phyloP scores from a whole-genome alignment of 37 sponge, comb jelly and placozoan genomes.

The Agelas oroides region DNA sequence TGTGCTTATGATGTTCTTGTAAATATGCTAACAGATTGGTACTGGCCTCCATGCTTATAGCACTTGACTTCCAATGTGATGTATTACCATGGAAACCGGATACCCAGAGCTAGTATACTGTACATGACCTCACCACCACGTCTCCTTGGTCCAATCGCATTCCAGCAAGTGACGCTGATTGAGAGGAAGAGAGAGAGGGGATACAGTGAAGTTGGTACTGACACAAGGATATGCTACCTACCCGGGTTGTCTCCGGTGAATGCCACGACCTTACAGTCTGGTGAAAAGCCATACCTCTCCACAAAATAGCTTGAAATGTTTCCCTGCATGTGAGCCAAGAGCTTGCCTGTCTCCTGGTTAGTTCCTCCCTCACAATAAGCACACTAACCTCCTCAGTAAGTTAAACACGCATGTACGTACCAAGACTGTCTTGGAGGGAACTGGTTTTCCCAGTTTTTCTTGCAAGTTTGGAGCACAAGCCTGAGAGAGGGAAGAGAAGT shows the following conservation, averaged over 20 bases:
- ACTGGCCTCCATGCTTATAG: too few species aligned
- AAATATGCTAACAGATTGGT: too few species aligned
- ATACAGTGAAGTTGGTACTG: too few species aligned
- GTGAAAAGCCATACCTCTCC: constrained; percentile 77
- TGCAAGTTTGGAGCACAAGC: constrained; percentile 67
- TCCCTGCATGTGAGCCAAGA: constrained; percentile 38
- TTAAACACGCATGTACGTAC: background rate
- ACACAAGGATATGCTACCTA: background rate
- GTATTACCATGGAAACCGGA: too few species aligned
- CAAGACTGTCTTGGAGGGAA: constrained; percentile 74
- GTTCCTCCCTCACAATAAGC: too few species aligned
- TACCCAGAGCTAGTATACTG: too few species aligned
- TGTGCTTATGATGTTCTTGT: too few species aligned
- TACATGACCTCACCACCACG: constrained; percentile 66
- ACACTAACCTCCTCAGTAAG: too few species aligned
- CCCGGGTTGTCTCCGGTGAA: constrained; percentile 96
- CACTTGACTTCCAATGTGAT: too few species aligned
- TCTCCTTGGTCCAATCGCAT: constrained; percentile 86
- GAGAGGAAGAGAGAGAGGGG: background rate
- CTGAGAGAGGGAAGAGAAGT: background rate
- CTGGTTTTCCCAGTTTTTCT: constrained; percentile 71
- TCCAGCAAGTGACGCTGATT: constrained; percentile 82
- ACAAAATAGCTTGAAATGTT: constrained; percentile 81
- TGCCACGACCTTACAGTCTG: constrained; percentile 76
- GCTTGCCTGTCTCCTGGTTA: too few species aligned